A percentile compares a stretch with the other conserved stretches of the same genome.
Evolutionary conservation across 2,888 invertebrate species (phyloP).

Genomic region (Neoascia interrupta): DNA sequence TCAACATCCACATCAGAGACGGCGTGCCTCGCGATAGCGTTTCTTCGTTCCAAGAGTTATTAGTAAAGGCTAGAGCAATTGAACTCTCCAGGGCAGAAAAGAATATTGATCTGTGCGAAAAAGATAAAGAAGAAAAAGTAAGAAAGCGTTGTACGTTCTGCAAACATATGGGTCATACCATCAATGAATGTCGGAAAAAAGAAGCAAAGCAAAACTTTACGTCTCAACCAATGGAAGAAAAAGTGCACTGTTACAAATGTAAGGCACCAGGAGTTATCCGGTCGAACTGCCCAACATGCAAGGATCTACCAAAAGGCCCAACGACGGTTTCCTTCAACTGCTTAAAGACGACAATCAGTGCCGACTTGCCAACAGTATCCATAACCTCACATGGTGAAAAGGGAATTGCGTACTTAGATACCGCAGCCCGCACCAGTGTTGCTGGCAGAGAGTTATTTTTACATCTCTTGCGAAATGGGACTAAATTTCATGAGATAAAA

Average conservation of each 20-base stretch:
- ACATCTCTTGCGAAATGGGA: conserved; percentile 4
- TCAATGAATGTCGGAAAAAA: neutral
- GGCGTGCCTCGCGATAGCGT: neutral
- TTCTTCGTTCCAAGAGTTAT: neutral
- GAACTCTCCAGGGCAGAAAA: neutral
- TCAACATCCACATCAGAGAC: neutral
- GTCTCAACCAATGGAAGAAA: too few relatives aligned
- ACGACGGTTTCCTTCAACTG: too few relatives aligned
- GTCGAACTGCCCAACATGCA: too few relatives aligned
- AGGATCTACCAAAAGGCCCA: too few relatives aligned
- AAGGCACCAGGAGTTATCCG: too few relatives aligned
- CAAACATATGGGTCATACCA: neutral
- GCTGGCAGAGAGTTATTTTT: conserved; percentile 20
- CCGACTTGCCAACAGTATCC: conserved; percentile 17
- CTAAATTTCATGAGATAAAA: neutral
- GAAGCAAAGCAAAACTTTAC: too few relatives aligned
- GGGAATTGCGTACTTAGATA: conserved; percentile 40
- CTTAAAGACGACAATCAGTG: conserved; percentile 2
- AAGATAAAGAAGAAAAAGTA: neutral
- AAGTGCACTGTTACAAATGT: too few relatives aligned
- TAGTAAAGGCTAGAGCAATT: neutral
- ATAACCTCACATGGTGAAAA: conserved; percentile 19
- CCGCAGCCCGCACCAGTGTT: conserved; percentile 29
- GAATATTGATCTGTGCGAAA: too few relatives aligned
- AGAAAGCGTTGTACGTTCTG: neutral